Base-by-base conservation (phyloP, 1,140 invertebrate genomes). In the Bombus impatiens region DNA sequence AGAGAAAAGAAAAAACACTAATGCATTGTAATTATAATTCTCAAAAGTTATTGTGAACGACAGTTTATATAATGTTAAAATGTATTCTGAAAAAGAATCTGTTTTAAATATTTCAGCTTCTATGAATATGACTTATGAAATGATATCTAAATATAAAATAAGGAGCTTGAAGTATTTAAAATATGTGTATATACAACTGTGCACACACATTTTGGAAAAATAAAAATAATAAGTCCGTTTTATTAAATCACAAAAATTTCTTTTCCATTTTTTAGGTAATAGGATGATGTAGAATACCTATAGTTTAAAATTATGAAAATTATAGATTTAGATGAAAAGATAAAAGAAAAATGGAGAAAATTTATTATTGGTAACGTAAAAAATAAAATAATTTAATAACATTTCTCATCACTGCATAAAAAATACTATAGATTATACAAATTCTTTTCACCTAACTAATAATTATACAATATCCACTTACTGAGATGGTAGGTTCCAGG, bases 401-500 rank as follows among this genome's bases (percentile, higher is more conserved):
- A 68, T 9, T 42, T 75, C 28, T 47, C 53, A 67, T 22, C 0
- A 74, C 10, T 42, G 44, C 35, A 28, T 71, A 65, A 72, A 70
- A 32, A 65, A 68, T 53, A 40, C 57, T 59, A 57, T 47, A 78
- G 67, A 28, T 70, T 71, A n/a, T 35, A 68, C 40, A 47, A 70
- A n/a, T 53, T 68, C 28, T 53, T 68, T 83, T 80, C 57, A 75
- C 25, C 40, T 82, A 80, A 40, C 72, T 59, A n/a, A 53, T 78
- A 87, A 88, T 89, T 80, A 86, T 77, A 40, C 53, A 82, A 88
- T 87, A 91, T 91, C 82, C 82, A 94, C 94, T 94, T 94, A 94
- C 94, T 87, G 88, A 91, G 89, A 89, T 86, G 92, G 89, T 67
- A 87, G 91, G 70, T 90, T 91, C 93, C 93, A 94, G 86, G 89